phyloP scores from a whole-genome alignment of 2,888 invertebrate genomes.

The Serrognathus titanus region DNA sequence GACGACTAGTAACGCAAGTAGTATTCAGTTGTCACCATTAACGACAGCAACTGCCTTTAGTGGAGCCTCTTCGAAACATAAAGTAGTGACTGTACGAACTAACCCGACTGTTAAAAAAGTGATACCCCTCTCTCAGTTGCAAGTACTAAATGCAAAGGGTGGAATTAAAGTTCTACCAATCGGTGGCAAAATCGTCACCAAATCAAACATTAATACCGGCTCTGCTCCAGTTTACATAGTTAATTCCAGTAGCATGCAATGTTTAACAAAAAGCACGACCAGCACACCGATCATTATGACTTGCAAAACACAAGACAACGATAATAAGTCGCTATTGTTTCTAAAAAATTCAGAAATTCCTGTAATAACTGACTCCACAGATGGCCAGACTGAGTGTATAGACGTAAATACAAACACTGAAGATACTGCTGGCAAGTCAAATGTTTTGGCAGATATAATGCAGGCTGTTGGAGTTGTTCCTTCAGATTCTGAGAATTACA shows the following conservation, averaged over 20 bases:
- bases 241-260: conserved; percentile 32
- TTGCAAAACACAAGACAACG: conserved; percentile 22
- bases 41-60: conserved; percentile 7
- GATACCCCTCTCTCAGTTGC: conserved; percentile 44
- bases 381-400: neutral
- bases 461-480: conserved; percentile 27
- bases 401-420: neutral
- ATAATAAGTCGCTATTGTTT: conserved; percentile 14
- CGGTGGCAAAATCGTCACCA: conserved; percentile 42
- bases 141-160: conserved; percentile 46
- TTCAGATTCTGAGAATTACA: conserved; percentile 18
- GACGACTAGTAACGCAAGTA: conserved; percentile 28
- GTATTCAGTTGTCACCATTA: conserved; percentile 10
- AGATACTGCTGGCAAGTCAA: conserved; percentile 20
- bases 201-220: conserved; percentile 32
- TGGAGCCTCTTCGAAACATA: conserved; percentile 34
- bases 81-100: conserved; percentile 44
- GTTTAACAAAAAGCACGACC: conserved; percentile 28
- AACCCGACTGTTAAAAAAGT: conserved; percentile 41
- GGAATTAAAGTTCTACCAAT: conserved; percentile 45
- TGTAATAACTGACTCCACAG: neutral
- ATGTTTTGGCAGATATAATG: conserved; percentile 28
- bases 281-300: conserved; percentile 28
- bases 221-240: conserved; percentile 38
- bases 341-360: conserved; percentile 8